A percentile compares a stretch with the other conserved stretches of the same genome.
Conservation (phyloP, 2,888 invertebrate species). For the Ectropis crepuscularia region DNA sequence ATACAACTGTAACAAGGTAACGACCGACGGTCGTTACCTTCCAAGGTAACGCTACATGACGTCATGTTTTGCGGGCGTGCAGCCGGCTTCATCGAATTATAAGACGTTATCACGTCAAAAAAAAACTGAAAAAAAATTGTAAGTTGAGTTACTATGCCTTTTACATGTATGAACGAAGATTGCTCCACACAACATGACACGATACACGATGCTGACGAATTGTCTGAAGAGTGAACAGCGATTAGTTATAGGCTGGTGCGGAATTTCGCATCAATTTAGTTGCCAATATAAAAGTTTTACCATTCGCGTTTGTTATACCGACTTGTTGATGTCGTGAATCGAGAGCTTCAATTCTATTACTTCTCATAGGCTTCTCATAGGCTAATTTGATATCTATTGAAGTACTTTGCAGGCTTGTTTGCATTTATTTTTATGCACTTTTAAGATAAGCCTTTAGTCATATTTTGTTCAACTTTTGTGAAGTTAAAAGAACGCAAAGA, state of each 20-base stretch:
- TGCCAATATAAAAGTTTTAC: slow-evolving; percentile 27
- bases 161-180: slow-evolving; percentile 53
- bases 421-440: too few species aligned
- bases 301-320: slow-evolving; percentile 23
- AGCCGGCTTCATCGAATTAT: too few species aligned
- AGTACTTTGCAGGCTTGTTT: too few species aligned
- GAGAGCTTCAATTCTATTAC: neutral
- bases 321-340: slow-evolving; percentile 13
- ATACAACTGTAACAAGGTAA: too few species aligned
- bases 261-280: slow-evolving; percentile 42
- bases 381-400: neutral
- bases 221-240: slow-evolving; percentile 58
- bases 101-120: too few species aligned
- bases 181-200: slow-evolving; percentile 77
- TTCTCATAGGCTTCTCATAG: neutral
- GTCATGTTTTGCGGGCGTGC: too few species aligned
- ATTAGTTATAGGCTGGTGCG: slow-evolving; percentile 49
- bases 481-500: too few species aligned
- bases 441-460: too few species aligned
- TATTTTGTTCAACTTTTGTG: too few species aligned
- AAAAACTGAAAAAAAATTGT: too few species aligned
- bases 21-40: too few species aligned
- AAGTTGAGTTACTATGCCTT: slow-evolving; percentile 12
- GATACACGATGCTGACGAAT: slow-evolving; percentile 79
- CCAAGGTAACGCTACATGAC: too few species aligned